Evolutionary conservation across 2,797 vertebrate species (phyloP).

Genomic region (Anolis apletophallus): DNA sequence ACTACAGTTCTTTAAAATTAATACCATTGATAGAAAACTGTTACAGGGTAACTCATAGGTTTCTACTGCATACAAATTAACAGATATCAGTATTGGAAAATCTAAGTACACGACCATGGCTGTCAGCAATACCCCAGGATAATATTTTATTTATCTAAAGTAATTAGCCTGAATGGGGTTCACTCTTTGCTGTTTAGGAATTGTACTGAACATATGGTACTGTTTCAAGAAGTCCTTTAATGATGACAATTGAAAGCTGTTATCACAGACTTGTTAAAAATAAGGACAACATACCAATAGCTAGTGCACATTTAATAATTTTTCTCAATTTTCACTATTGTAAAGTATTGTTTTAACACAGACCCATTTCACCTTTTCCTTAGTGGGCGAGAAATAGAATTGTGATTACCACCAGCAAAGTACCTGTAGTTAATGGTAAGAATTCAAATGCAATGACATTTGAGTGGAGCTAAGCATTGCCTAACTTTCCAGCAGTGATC

Average conservation of each 20-base stretch:
- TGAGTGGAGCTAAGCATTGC: background rate
- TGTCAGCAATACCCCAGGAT: constrained; percentile 37
- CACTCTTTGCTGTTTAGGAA: constrained; percentile 40
- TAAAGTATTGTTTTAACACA: background rate
- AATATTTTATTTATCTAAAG: constrained; percentile 48
- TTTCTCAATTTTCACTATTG: background rate
- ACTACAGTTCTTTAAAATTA: background rate
- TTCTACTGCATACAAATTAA: constrained; percentile 32
- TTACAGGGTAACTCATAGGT: constrained; percentile 16
- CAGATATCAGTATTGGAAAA: background rate
- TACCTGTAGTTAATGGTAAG: background rate
- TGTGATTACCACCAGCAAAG: background rate
- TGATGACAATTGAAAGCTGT: constrained; percentile 26
- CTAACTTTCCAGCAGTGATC: too few species aligned
- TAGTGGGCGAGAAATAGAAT: background rate
- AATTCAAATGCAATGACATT: background rate
- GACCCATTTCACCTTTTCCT: too few species aligned
- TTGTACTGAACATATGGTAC: background rate
- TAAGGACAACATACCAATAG: background rate
- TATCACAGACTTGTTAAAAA: too few species aligned
- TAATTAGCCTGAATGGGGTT: constrained; percentile 54
- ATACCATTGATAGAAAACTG: background rate
- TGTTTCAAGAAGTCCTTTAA: constrained; percentile 36
- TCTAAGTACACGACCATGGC: constrained; percentile 12
- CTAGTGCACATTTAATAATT: background rate